Evolutionary conservation across 2,797 vertebrate genomes (phyloP).

Genomic region (Eulemur rubriventer): DNA sequence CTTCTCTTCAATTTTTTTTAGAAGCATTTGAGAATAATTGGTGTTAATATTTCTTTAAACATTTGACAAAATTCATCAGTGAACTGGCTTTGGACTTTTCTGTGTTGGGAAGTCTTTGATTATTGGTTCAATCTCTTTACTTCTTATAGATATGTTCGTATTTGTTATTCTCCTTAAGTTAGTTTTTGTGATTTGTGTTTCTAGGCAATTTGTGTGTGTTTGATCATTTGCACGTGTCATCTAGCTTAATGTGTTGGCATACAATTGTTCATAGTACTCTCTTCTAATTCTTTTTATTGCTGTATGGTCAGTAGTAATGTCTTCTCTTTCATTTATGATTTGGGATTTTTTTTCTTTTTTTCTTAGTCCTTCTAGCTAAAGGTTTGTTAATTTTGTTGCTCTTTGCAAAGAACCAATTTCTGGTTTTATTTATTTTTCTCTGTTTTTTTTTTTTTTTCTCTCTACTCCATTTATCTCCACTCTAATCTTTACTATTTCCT

Average conservation of each 20-base stretch:
- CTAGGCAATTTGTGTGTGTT: not conserved
- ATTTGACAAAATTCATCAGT: not conserved
- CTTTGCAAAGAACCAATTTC: not conserved
- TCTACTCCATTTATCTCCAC: not conserved
- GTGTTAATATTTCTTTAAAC: not conserved
- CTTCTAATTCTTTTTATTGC: not conserved
- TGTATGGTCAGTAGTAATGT: not conserved
- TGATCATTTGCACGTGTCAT: not conserved
- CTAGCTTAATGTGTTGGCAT: not conserved
- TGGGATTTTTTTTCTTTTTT: not conserved
- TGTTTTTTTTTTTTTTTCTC: not conserved
- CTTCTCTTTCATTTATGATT: not conserved
- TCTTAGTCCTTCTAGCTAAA: not conserved
- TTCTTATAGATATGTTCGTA: not conserved
- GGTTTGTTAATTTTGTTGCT: not conserved
- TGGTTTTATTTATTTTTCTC: not conserved
- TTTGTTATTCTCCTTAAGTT: not conserved
- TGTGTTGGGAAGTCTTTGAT: not conserved
- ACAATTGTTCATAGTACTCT: not conserved
- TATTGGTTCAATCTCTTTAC: not conserved
- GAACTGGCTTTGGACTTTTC: not conserved
- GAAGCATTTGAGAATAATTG: not conserved
- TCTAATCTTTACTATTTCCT: not conserved
- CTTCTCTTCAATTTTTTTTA: not conserved
- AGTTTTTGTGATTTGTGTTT: conserved; percentile 1